Evolutionary conservation across 2,888 invertebrate genomes (phyloP), one percentile per base, ranked within the genome.

Genomic region (Erannis defoliaria): DNA sequence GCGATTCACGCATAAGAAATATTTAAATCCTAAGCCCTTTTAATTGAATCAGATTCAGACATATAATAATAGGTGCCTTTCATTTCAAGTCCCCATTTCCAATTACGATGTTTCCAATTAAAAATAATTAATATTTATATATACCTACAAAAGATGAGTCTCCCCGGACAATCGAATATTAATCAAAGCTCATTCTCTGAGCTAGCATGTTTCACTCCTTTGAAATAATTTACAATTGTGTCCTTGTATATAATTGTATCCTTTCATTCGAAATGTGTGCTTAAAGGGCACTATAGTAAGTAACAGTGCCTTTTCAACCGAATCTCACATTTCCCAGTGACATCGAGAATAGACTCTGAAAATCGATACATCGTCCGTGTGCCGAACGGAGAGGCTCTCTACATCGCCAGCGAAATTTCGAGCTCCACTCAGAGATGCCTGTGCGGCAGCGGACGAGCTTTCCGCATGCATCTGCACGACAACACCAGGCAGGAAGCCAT

Each of bases 401-500:
- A 95, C 82, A 94, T 96, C 40, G 96, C 96, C 10, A 94, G 94
- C 35, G 97, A 97, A 79, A 93, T 90, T 2, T 96, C 96, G 0
- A 92, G 90, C 1, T 82, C 93, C 0, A 94, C 93, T 5, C 94
- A 95, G 77, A 89, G 97, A 51, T 94, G 95, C 64, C 90, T 96
- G 49, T 97, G 96, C 81, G 97, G 97, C 4, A 94, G 95, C 0
- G 93, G 94, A 0, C 93, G 98, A 19, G 94, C 96, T 0, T 97
- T 97, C 84, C 93, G 94, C 65, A 95, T 98, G 94, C 96, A 95
- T 75, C 88, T 98, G 0, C 94, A 96, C 65, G 98, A 98, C 85
- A 96, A 95, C 81, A 95, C 95, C n/a, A 95, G 96, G 66, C 96
- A 97, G 77, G 97, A 97, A 82, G 97, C 97, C 0, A 94, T 98